Percentiles rank a stretch among this genome's conserved stretches.
Conservation (phyloP, 1,140 invertebrate species). For the Drosophila virilis region DNA sequence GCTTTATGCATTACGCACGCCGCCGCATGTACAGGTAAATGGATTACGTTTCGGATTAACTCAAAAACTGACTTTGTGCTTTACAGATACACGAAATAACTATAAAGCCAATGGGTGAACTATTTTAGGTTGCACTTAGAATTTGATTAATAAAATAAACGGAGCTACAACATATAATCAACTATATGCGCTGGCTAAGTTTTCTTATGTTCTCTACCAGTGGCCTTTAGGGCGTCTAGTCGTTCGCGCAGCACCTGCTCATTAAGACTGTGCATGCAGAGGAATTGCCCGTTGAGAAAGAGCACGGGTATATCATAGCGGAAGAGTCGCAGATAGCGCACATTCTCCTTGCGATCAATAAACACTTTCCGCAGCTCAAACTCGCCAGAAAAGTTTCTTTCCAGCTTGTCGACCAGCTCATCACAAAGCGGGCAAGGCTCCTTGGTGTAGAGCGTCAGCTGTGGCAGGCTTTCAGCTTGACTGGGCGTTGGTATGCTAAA, state of each 20-base stretch:
- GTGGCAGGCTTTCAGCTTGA: constrained; percentile 63
- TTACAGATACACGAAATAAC: constrained; percentile 84
- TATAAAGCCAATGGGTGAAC: constrained; percentile 83
- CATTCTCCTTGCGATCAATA: constrained; percentile 90
- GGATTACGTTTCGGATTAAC: background rate
- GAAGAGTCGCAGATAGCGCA: constrained; percentile 90
- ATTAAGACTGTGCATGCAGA: constrained; percentile 93
- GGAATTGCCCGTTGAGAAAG: constrained; percentile 92
- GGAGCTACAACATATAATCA: constrained; percentile 9
- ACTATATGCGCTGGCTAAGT: background rate
- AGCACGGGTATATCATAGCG: constrained; percentile 94
- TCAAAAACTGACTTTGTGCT: background rate
- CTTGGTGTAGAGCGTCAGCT: constrained; percentile 92
- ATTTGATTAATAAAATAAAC: constrained; percentile 33
- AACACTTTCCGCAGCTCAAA: constrained; percentile 90
- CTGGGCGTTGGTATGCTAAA: constrained; percentile 43
- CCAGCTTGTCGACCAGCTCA: constrained; percentile 89
- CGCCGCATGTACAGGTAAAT: constrained; percentile 86
- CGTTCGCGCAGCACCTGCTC: constrained; percentile 85
- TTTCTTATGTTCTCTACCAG: background rate
- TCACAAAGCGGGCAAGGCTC: constrained; percentile 93
- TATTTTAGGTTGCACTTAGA: constrained; percentile 59
- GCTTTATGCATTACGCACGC: constrained; percentile 86
- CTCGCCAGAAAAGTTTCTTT: constrained; percentile 86
- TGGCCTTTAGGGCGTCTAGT: constrained; percentile 68